A percentile compares a stretch with the other conserved stretches of the same genome.
phyloP scores from a whole-genome alignment of 2,113 vertebrate genomes.

The Brachirus orientalis region DNA sequence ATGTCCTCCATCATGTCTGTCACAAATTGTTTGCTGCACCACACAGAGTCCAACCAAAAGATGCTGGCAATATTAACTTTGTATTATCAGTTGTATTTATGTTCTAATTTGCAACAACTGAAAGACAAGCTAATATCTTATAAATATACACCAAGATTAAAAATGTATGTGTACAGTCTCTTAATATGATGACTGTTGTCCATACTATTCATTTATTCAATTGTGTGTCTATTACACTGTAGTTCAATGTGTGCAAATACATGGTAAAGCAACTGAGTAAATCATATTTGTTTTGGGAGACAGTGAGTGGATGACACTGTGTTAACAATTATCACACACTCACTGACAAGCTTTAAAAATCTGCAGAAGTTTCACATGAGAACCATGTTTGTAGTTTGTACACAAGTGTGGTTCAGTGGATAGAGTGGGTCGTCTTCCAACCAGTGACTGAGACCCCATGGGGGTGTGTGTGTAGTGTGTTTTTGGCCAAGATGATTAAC shows the following conservation, averaged over 20 bases:
- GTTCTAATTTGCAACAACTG: constrained; percentile 7
- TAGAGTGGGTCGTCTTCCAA: too few species aligned
- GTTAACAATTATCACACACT: not conserved
- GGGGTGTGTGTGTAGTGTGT: too few species aligned
- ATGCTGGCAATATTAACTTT: not conserved
- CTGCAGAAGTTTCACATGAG: not conserved
- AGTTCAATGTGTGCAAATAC: constrained; percentile 16
- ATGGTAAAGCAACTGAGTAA: not conserved
- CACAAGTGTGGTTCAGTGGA: not conserved
- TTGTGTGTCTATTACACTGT: constrained; percentile 1
- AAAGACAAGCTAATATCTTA: not conserved
- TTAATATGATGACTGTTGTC: not conserved
- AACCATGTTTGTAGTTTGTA: constrained; percentile 2
- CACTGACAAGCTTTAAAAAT: constrained; percentile 4
- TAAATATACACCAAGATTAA: not conserved
- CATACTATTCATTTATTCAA: constrained; percentile 4
- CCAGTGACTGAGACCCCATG: too few species aligned
- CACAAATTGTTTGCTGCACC: too few species aligned
- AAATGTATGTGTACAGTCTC: not conserved
- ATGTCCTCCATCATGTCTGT: too few species aligned
- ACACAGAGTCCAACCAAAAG: too few species aligned
- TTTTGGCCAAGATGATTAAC: too few species aligned
- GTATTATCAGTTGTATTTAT: not conserved
- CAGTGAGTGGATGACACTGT: not conserved
- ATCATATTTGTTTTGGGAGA: not conserved